Base-by-base conservation (phyloP, 2,113 vertebrate genomes). In the Plecturocebus donacophilus region DNA sequence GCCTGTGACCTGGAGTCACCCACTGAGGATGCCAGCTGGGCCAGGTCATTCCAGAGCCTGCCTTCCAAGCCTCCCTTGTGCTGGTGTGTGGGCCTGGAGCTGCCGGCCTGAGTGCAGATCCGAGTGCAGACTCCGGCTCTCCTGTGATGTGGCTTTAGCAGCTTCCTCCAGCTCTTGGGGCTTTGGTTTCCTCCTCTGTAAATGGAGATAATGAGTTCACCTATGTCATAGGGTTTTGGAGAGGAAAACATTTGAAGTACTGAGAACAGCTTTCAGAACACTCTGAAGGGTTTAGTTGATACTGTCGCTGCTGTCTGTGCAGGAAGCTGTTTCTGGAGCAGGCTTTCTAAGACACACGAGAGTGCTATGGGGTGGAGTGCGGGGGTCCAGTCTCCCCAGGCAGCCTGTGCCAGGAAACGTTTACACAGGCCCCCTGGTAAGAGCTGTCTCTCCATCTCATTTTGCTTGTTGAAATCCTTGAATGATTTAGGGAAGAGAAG, bases 1-100 rank as follows among this genome's bases (percentile, higher is more conserved):
- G 32, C 38, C 0, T 23, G 81, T 85, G 91, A 42, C 88, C 88
- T 56, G 45, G 8, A 38, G 87, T n/a, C 64, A 80, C 87, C 56
- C 75, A 95, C 91, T 90, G 80, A 89, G 23, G 61, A 71, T 30
- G 20, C 77, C 93, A 97, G 97, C 91, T 73, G 87, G 38, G 35
- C 70, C 16, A 47, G 86, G 80, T 68, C 27, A 10, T 83, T 94
- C 23, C 23, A 45, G 21, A 45, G 38, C 25, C 13, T 38, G 68
- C 35, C n/a, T 71, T 71, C 35, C 49, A 35, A 38, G 21, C 30
- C 45, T 38, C 35, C 54, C 27, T 47, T 4, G 54, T 27, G 7
- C 68, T 16, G 13, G 58, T 2, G 0, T 4, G 45, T 6, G 0
- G 14, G 47, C 49, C 91, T 52, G 54, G 20, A 61, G 88, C n/a